Conservation (phyloP, 1,140 invertebrate species). For the Melanaphis sacchari region DNA sequence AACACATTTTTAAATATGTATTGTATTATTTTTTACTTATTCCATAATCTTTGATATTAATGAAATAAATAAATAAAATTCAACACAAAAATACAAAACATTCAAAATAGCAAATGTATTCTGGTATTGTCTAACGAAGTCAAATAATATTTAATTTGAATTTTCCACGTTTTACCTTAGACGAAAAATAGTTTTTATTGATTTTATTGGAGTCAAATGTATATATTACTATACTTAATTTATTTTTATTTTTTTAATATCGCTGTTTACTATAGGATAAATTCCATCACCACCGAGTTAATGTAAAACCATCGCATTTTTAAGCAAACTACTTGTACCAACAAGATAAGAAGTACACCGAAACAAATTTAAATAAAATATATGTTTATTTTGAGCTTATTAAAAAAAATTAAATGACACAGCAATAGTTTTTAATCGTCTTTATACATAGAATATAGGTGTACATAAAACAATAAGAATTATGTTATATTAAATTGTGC, state of each 20-base stretch:
- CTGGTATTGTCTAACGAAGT: background rate
- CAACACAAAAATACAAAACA: background rate
- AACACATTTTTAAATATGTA: background rate
- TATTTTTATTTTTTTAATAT: background rate
- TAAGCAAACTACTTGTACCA: conserved; percentile 11
- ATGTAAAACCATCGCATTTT: background rate
- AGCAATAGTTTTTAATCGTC: background rate
- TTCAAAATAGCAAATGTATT: background rate
- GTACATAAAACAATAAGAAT: conserved; percentile 21
- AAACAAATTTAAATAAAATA: conserved; percentile 11
- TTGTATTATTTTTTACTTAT: background rate
- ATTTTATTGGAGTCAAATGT: background rate
- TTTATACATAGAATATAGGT: background rate
- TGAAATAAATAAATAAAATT: background rate
- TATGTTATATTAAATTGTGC: conserved; percentile 3
- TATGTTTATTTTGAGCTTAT: conserved; percentile 22
- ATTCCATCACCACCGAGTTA: background rate
- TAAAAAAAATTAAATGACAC: background rate
- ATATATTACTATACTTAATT: background rate
- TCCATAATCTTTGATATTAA: background rate
- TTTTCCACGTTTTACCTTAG: background rate
- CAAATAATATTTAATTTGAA: background rate
- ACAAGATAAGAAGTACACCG: background rate
- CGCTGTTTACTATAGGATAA: background rate
- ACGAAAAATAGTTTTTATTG: background rate